Conservation (phyloP, 1,140 invertebrate species). For the Brachionus asplanchnoidis region DNA sequence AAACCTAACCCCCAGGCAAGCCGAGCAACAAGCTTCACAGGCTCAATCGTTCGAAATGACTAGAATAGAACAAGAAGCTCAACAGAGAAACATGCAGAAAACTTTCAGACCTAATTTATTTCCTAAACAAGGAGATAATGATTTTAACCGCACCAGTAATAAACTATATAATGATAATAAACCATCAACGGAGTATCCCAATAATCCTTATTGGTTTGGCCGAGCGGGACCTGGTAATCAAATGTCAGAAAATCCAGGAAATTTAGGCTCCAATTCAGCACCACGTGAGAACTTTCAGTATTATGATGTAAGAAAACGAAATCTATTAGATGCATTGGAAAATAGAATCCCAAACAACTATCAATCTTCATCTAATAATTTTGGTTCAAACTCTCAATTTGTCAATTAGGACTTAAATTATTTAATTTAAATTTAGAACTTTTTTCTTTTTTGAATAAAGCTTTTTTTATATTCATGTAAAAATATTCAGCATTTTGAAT, state of each 20-base stretch:
- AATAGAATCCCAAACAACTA: not conserved
- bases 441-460: not conserved
- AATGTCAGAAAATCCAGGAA: not conserved
- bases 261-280: not conserved
- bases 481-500: not conserved
- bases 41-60: conserved; percentile 3
- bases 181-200: conserved; percentile 6
- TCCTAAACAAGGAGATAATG: conserved; percentile 2
- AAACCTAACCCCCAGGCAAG: not conserved
- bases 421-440: not conserved
- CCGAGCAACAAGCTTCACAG: not conserved
- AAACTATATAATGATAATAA: conserved; percentile 35
- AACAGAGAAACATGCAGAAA: conserved; percentile 15
- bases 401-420: not conserved
- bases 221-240: not conserved
- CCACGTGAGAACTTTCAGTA: not conserved
- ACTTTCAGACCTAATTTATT: not conserved
- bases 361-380: conserved; percentile 36
- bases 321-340: conserved; percentile 9
- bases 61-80: conserved; percentile 19
- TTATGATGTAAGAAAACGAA: not conserved
- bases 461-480: not conserved
- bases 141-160: conserved; percentile 21
- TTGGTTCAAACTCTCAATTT: conserved; percentile 17
- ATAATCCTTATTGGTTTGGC: conserved; percentile 41